Evolutionary conservation across 2,888 invertebrate genomes (phyloP).

Genomic region (Latheticus oryzae): DNA sequence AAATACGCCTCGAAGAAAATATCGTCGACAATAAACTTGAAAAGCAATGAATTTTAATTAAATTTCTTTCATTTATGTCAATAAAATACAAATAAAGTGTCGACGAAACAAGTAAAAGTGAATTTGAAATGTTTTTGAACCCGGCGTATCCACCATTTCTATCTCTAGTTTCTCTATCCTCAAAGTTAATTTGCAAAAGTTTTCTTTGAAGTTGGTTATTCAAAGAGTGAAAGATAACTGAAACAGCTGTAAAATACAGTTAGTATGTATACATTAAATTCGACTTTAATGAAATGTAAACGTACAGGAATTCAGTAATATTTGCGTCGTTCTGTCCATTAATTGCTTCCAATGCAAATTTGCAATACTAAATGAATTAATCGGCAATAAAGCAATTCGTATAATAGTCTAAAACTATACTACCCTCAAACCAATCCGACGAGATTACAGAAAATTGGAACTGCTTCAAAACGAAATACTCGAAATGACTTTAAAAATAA

Average conservation of each 20-base stretch:
- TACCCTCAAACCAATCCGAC: no score
- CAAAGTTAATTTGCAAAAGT: no score
- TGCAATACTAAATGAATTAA: conserved; percentile 22
- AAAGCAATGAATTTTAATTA: neutral
- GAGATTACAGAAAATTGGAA: conserved; percentile 2
- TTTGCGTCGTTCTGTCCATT: conserved; percentile 32
- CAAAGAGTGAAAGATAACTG: neutral
- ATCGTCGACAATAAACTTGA: neutral
- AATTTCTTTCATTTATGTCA: no score
- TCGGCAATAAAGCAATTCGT: conserved; percentile 28
- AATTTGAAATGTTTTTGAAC: no score
- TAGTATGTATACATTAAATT: conserved; percentile 31
- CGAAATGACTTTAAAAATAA: conserved; percentile 10
- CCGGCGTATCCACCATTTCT: neutral
- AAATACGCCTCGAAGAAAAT: no score
- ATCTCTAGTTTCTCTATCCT: no score
- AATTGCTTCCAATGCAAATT: conserved; percentile 30
- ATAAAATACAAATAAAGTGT: no score
- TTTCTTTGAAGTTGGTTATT: no score
- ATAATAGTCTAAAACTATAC: conserved; percentile 10
- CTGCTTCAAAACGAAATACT: neutral
- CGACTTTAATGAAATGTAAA: conserved; percentile 36
- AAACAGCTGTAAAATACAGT: conserved; percentile 12
- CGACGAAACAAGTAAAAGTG: no score
- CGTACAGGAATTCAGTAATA: conserved; percentile 31